Conservation (phyloP, 2,797 vertebrate genomes). For the Eremophila alpestris region DNA sequence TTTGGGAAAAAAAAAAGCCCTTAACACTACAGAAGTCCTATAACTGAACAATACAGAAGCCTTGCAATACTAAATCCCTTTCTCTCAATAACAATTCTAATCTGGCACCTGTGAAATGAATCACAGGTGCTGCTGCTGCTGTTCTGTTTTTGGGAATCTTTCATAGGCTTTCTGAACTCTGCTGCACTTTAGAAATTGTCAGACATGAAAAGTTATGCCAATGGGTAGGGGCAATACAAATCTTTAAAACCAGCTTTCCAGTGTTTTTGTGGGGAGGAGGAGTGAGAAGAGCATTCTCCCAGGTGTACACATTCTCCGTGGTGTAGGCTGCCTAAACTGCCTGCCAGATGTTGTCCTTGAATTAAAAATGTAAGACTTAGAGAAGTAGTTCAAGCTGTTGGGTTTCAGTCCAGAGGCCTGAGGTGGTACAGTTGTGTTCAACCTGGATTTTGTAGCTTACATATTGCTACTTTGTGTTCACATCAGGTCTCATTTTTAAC, state of each 20-base stretch:
- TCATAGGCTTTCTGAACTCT: constrained; percentile 60
- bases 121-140: constrained; percentile 48
- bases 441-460: neutral
- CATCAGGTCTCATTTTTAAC: neutral
- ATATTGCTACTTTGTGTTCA: neutral
- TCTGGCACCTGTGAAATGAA: neutral
- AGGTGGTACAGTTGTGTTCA: neutral
- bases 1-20: neutral
- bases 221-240: constrained; percentile 32
- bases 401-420: constrained; percentile 24
- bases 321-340: constrained; percentile 21
- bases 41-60: constrained; percentile 46
- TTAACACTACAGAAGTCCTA: constrained; percentile 29
- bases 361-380: neutral
- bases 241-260: neutral
- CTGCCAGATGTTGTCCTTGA: neutral
- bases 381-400: neutral
- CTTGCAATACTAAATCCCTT: constrained; percentile 42
- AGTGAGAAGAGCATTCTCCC: neutral
- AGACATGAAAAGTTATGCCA: constrained; percentile 16
- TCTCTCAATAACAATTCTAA: constrained; percentile 49
- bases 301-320: neutral
- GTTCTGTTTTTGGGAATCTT: constrained; percentile 43
- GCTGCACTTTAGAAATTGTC: constrained; percentile 73
- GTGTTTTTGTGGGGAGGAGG: neutral